Base-by-base conservation (phyloP, 1,140 invertebrate species). In the Macrocentrus cingulum region DNA sequence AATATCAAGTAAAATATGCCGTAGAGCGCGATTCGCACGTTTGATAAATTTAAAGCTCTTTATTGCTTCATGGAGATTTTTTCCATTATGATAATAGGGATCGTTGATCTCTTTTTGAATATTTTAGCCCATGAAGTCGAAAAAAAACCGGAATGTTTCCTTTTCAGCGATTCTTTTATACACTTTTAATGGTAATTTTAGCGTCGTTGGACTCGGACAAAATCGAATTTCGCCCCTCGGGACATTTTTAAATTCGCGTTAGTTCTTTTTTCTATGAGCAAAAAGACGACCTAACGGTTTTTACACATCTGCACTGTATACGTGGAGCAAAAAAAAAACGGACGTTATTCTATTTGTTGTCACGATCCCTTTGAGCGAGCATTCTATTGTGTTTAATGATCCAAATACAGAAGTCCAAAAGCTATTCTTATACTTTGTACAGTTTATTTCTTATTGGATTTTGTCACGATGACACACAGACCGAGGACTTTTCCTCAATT, bases 241-340 rank as follows among this genome's bases (percentile, higher is more conserved):
- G 19, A 8, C 6, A 46, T 46, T 46, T 46, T 46, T 46, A 46
- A 46, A 46, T 46, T 22, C 42, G 42, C 18, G 9, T 44, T 44
- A 19, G n/a, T 46, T 46, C 20, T 23, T 46, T 0, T 2, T 25
- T n/a, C 13, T 23, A n/a, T 13, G 22, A 46, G 18, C n/a, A 2
- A 2, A 46, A n/a, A 25, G 11, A 9, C 9, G 19, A 46, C 9
- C 22, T 23, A 22, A 20, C 44, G 44, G 44, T 46, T 20, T 46
- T 46, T 23, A 13, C 19, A 13, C 44, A 46, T 46, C 44, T 46
- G 44, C 44, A 46, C 44, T 6, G 19, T 46, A 3, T 22, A 46
- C 8, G 41, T 16, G 3, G n/a, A 44, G 1, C 18, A 46, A 46
- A 4, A 23, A 46, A 13, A 8, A 19, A 44, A 44, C 2, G 20